Evolutionary conservation across 1,140 invertebrate genomes (phyloP), one percentile per base, ranked within the genome.

Genomic region (Cepaea nemoralis): DNA sequence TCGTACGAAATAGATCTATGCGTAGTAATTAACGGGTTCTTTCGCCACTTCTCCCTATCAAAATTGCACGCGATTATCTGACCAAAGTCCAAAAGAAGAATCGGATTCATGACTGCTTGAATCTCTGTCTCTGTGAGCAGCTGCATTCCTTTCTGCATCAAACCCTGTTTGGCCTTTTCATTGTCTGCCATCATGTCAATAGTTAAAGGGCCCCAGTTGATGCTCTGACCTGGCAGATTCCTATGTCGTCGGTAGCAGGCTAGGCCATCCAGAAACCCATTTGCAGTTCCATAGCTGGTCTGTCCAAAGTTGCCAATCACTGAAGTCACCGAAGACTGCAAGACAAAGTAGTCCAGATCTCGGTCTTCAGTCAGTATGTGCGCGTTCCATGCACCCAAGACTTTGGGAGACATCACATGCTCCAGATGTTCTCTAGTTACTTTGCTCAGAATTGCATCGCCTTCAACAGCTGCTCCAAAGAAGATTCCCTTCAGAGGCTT

Each of bases 361-460:
- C 83, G 37, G 19, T 85, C 35, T 37, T 82, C 35, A 0, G 87
- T 86, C 12, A 84, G 37, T 6, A 83, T 8, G 63, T 89, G 88
- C 16, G 87, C 67, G 80, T 89, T 89, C 86, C 85, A 89, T 1
- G 85, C 83, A 16, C 87, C 88, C 8, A 83, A 48, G 27, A 89
- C 82, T 59, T 89, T 89, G 14, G 88, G 87, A 24, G 75, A 31
- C 16, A 85, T 24, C 8, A 83, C 84, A 24, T 80, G 82, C 31
- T 50, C 39, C 35, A 89, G 77, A 35, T 81, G 77, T 22, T 86
- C 86, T 6, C 39, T 16, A 35, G 82, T 82, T 85, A 87, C 84
- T 8, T 82, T 80, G 5, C 80, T 42, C n/a, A 86, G 67, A 19
- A 86, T 39, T 37, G 50, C 59, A 71, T 88, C 87, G 16, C 82